Evolutionary conservation across 2,888 invertebrate species (phyloP).

Genomic region (Caenorhabditis angaria): DNA sequence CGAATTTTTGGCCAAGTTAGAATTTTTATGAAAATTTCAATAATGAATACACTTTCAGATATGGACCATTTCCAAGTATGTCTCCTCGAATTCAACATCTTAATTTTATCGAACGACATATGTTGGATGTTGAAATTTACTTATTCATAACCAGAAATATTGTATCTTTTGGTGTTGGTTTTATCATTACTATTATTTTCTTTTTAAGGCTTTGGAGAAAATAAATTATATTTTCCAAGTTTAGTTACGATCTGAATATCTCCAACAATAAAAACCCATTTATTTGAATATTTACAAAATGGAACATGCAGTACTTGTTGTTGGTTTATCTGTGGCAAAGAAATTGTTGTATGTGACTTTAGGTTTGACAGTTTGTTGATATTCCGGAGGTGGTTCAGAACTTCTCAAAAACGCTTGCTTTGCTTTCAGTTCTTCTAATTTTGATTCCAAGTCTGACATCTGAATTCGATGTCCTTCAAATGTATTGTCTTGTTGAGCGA

Average conservation of each 20-base stretch:
- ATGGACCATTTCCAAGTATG: too few relatives aligned
- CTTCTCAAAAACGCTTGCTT: constrained; percentile 47
- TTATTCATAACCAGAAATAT: too few relatives aligned
- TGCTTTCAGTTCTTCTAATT: constrained; percentile 52
- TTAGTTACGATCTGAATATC: too few relatives aligned
- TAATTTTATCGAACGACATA: too few relatives aligned
- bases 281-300: constrained; percentile 39
- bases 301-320: constrained; percentile 42
- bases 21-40: too few relatives aligned
- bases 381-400: constrained; percentile 49
- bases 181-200: too few relatives aligned
- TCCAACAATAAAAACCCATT: background rate
- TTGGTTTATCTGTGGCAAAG: constrained; percentile 42
- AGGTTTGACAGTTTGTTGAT: constrained; percentile 19
- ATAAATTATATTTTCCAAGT: too few relatives aligned
- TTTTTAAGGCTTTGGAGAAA: too few relatives aligned
- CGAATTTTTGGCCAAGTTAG: constrained; percentile 32
- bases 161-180: too few relatives aligned
- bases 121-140: too few relatives aligned
- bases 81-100: too few relatives aligned
- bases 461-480: constrained; percentile 64
- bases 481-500: constrained; percentile 60
- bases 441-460: constrained; percentile 54
- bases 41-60: too few relatives aligned
- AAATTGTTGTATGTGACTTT: constrained; percentile 45